These are phyloP conservation scores for Nipponacmea schrenckii DNA, from an alignment of 2,888 invertebrate species.

Conservation along the genomic window DNA sequence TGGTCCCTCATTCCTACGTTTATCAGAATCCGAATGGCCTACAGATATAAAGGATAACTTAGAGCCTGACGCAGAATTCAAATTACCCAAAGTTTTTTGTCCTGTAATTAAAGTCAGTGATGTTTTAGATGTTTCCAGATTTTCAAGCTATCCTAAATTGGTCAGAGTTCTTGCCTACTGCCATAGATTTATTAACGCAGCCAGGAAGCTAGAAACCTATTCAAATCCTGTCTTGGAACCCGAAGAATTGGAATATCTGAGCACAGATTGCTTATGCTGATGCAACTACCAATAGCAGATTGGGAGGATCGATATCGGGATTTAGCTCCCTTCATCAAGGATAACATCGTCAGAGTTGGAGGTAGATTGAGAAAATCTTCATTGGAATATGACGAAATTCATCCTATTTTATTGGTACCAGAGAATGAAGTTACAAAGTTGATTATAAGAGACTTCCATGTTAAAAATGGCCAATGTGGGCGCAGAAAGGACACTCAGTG, in stretches of 20 bases:
- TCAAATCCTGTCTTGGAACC: neutral
- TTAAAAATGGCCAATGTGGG: too few species aligned
- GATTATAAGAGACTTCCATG: too few species aligned
- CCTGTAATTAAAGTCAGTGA: neutral
- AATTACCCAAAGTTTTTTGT: neutral
- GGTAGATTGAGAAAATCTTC: slow-evolving; percentile 17
- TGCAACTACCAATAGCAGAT: slow-evolving; percentile 10
- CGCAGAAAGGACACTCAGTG: too few species aligned
- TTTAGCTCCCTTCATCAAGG: slow-evolving; percentile 14
- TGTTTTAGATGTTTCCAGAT: too few species aligned
- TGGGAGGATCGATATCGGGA: slow-evolving; percentile 9
- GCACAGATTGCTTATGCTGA: neutral
- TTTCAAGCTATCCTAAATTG: too few species aligned
- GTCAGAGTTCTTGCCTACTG: slow-evolving; percentile 18
- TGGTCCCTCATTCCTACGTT: slow-evolving; percentile 14
- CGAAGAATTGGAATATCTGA: slow-evolving; percentile 1
- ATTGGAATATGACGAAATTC: slow-evolving; percentile 5
- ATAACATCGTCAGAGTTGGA: slow-evolving; percentile 16
- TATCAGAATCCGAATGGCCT: neutral
- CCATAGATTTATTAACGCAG: neutral
- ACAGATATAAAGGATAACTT: neutral
- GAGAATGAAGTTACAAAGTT: too few species aligned
- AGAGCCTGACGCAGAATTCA: neutral
- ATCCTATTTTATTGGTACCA: slow-evolving; percentile 18
- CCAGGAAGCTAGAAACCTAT: neutral